phyloP scores from a whole-genome alignment of 2,888 invertebrate genomes.

The Eupithecia inturbata region DNA sequence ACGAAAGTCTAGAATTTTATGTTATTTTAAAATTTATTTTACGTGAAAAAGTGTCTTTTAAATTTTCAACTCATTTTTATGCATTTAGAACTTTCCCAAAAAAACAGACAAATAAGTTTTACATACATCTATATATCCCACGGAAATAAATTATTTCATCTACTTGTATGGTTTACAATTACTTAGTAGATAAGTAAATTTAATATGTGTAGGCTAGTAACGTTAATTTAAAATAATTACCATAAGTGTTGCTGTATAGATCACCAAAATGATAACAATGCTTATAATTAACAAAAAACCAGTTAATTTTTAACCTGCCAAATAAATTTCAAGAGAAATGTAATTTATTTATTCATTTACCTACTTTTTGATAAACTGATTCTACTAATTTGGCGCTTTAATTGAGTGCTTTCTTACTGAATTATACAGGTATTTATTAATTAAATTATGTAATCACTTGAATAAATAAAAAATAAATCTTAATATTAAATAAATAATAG shows the following conservation, averaged over 20 bases:
- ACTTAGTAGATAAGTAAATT: neutral
- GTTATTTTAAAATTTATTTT: neutral
- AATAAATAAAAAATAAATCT: neutral
- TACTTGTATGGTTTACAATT: neutral
- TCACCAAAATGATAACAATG: neutral
- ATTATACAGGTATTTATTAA: neutral
- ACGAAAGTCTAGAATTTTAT: no score
- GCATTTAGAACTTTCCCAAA: neutral
- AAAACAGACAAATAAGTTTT: neutral
- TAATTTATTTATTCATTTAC: neutral
- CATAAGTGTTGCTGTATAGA: slow-evolving; percentile 4
- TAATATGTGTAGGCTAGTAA: neutral
- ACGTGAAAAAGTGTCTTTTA: neutral
- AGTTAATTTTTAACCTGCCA: slow-evolving; percentile 9
- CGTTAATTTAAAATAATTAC: neutral
- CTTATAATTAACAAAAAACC: slow-evolving; percentile 12
- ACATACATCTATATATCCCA: neutral
- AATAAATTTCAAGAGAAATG: slow-evolving; percentile 10
- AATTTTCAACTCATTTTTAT: neutral
- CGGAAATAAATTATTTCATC: neutral
- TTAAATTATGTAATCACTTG: neutral
- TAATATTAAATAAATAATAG: neutral
- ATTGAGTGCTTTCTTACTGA: neutral
- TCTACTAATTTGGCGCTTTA: neutral
- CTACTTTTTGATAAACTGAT: slow-evolving; percentile 1